Evolutionary conservation across 2,797 vertebrate species (phyloP).

Genomic region (Simalia tracyae): DNA sequence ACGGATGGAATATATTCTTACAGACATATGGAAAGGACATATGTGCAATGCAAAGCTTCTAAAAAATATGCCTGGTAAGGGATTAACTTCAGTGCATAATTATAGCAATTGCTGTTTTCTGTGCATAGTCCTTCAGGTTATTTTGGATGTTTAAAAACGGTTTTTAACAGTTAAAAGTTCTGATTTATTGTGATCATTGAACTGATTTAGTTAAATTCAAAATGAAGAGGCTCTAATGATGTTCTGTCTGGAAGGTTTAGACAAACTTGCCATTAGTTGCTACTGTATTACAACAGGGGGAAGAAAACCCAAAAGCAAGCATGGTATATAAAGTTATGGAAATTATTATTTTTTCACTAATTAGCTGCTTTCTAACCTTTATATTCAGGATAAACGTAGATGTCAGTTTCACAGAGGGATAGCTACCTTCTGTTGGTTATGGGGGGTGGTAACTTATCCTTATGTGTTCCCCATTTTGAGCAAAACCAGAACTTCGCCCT

Average conservation of each 20-base stretch:
- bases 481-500: background rate
- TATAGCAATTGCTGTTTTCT: background rate
- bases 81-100: background rate
- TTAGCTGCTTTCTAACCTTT: background rate
- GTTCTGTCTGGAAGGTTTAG: background rate
- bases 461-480: background rate
- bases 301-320: background rate
- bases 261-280: background rate
- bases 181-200: background rate
- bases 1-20: conserved; percentile 97
- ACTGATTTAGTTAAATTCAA: background rate
- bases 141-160: background rate
- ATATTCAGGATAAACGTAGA: background rate
- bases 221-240: background rate
- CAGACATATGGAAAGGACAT: conserved; percentile 98
- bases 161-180: too few species aligned
- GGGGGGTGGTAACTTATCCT: background rate
- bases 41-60: conserved; percentile 98
- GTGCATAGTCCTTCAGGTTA: background rate
- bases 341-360: background rate
- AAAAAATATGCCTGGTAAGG: conserved; percentile 90
- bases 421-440: too few species aligned
- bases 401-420: background rate
- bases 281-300: background rate
- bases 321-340: background rate